Conservation (phyloP, 2,113 vertebrate species). For the Microcebus murinus region DNA sequence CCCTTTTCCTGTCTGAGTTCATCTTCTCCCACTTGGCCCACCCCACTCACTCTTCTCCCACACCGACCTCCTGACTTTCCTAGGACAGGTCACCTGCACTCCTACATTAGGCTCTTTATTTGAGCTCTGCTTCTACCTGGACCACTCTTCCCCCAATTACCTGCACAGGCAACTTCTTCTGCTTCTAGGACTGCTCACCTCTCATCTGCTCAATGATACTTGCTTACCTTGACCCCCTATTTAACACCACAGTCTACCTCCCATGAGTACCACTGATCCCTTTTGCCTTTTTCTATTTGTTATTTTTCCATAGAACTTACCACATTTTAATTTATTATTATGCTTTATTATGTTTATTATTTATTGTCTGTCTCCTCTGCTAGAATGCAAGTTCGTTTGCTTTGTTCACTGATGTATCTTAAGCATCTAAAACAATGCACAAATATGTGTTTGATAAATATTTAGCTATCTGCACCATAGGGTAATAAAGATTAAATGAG, state of each 20-base stretch:
- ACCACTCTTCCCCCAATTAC: background rate
- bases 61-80: background rate
- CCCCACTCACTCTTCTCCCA: background rate
- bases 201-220: background rate
- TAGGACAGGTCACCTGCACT: background rate
- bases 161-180: background rate
- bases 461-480: background rate
- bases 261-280: too few relatives aligned
- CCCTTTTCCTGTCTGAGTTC: background rate
- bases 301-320: background rate
- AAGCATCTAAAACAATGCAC: background rate
- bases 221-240: too few relatives aligned
- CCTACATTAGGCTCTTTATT: background rate
- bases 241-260: background rate
- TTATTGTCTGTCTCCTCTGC: background rate
- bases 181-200: background rate
- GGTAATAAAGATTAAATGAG: background rate
- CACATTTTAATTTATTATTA: background rate
- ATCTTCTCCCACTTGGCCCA: background rate
- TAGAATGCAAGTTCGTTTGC: background rate
- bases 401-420: background rate
- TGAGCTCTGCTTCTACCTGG: background rate
- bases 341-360: background rate
- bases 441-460: background rate
- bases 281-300: background rate